A percentile compares a stretch with the other conserved stretches of the same genome.
These are phyloP conservation scores for Homarus gammarus DNA, from an alignment of 2,888 invertebrate genomes.

Conservation along the genomic window DNA sequence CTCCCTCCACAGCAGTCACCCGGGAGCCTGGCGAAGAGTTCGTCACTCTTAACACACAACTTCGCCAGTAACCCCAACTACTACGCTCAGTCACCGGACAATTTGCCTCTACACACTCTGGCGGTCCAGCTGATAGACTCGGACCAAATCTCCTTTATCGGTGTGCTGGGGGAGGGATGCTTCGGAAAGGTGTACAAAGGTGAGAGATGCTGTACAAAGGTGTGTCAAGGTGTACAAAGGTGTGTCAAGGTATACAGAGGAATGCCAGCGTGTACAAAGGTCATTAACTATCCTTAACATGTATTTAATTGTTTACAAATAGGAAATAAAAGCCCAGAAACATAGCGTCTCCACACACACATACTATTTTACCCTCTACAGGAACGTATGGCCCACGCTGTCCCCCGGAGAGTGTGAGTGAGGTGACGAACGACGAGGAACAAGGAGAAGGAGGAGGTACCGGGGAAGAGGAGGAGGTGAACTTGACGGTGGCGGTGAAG, in stretches of 20 bases:
- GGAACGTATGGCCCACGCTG: constrained; percentile 25
- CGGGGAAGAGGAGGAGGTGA: constrained; percentile 81
- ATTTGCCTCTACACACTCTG: constrained; percentile 27
- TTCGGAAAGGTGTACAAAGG: constrained; percentile 94
- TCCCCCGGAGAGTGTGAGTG: constrained; percentile 77
- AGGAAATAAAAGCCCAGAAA: background rate
- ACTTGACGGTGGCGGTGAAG: constrained; percentile 87
- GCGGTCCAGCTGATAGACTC: constrained; percentile 80
- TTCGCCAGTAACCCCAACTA: constrained; percentile 74
- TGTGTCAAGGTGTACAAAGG: too few relatives aligned
- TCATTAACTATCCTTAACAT: too few relatives aligned
- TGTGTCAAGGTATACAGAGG: too few relatives aligned
- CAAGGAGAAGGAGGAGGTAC: constrained; percentile 81
- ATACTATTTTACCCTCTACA: constrained; percentile 1
- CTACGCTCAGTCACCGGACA: constrained; percentile 58
- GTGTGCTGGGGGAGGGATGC: constrained; percentile 92
- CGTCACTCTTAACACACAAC: constrained; percentile 58
- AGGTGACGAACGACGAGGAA: constrained; percentile 86
- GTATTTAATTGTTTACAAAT: too few relatives aligned
- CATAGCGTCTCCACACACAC: background rate
- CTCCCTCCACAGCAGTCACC: constrained; percentile 13
- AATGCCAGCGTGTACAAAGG: too few relatives aligned
- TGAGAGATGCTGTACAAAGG: constrained; percentile 78
- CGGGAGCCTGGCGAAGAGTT: constrained; percentile 29
- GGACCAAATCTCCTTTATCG: constrained; percentile 85